Percentiles rank a stretch among this genome's conserved stretches.
Evolutionary conservation across 2,888 invertebrate genomes (phyloP).

Genomic region (Nysson spinosus): DNA sequence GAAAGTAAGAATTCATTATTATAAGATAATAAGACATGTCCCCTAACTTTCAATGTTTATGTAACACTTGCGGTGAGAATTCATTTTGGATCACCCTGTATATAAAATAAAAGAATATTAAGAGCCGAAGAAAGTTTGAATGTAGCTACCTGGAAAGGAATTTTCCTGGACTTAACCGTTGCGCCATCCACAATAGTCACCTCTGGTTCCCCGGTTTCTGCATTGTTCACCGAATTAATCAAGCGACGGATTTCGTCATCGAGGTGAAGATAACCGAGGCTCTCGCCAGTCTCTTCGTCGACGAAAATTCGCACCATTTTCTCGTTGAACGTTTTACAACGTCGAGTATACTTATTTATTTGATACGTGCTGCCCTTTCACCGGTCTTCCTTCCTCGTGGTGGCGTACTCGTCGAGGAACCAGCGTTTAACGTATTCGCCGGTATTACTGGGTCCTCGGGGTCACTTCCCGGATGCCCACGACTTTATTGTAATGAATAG

Average conservation of each 20-base stretch:
- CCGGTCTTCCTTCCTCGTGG: slow-evolving; percentile 1
- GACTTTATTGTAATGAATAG: slow-evolving; percentile 44
- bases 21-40: no score
- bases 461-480: slow-evolving; percentile 70
- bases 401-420: slow-evolving; percentile 9
- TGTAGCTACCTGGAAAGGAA: slow-evolving; percentile 69
- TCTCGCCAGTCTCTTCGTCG: slow-evolving; percentile 72
- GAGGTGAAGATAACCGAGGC: slow-evolving; percentile 46
- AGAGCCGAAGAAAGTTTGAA: not conserved
- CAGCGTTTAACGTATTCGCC: slow-evolving; percentile 27
- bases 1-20: no score
- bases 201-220: slow-evolving; percentile 73
- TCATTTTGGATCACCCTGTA: no score
- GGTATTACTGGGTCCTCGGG: slow-evolving; percentile 51
- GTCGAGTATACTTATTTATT: not conserved
- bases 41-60: no score
- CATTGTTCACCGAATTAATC: slow-evolving; percentile 59
- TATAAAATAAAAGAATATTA: no score
- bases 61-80: no score
- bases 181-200: slow-evolving; percentile 21
- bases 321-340: not conserved
- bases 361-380: not conserved
- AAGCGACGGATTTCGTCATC: slow-evolving; percentile 27
- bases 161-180: slow-evolving; percentile 46
- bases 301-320: slow-evolving; percentile 62